Evolutionary conservation across 1,140 invertebrate species (phyloP).

Genomic region (Potamilus streckersoni): DNA sequence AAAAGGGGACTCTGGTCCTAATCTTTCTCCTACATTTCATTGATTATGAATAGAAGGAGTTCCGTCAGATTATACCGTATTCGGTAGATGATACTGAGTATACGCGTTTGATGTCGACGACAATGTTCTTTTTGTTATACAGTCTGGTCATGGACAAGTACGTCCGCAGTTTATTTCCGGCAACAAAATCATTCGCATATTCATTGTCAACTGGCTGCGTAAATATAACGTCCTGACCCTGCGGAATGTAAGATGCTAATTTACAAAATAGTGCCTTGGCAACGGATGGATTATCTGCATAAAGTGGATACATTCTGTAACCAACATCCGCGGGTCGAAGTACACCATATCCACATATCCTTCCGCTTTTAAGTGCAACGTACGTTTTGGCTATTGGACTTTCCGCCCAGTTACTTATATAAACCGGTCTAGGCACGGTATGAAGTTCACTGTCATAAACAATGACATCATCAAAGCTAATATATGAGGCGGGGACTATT

Average conservation of each 20-base stretch:
- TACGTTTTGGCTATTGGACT: constrained; percentile 30
- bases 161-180: constrained; percentile 35
- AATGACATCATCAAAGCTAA: constrained; percentile 40
- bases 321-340: constrained; percentile 38
- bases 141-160: constrained; percentile 48
- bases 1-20: too few relatives aligned
- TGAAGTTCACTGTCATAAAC: constrained; percentile 42
- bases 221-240: constrained; percentile 39
- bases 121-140: constrained; percentile 44
- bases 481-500: constrained; percentile 31
- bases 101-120: constrained; percentile 31
- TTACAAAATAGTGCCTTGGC: constrained; percentile 42
- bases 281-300: constrained; percentile 34
- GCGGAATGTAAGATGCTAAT: constrained; percentile 33
- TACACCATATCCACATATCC: constrained; percentile 41
- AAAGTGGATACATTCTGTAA: constrained; percentile 42
- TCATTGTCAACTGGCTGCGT: constrained; percentile 44
- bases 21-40: too few relatives aligned
- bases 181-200: constrained; percentile 34
- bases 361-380: constrained; percentile 38
- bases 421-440: constrained; percentile 39
- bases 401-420: constrained; percentile 40
- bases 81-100: constrained; percentile 36
- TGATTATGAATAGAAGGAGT: too few relatives aligned
- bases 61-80: constrained; percentile 30